Percentiles rank a stretch among this genome's conserved stretches.
phyloP scores from a whole-genome alignment of 92 coral and sea anemone genomes.

The Palythoa grandis region DNA sequence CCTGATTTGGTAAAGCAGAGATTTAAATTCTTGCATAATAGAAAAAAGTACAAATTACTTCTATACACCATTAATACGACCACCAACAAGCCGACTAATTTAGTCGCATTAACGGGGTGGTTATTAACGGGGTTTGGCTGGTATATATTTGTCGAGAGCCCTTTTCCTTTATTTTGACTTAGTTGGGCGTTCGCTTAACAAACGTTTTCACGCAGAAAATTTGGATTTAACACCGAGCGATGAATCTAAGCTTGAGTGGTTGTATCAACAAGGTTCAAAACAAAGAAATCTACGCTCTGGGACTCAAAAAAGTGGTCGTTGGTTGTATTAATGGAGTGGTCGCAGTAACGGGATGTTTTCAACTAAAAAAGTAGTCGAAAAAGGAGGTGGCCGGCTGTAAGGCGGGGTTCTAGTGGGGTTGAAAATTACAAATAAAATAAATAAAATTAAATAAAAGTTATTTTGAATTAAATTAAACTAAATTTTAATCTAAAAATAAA shows the following conservation, averaged over 20 bases:
- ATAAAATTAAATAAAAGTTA: too few species aligned
- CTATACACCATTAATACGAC: background rate
- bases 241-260: background rate
- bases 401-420: too few species aligned
- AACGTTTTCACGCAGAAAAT: background rate
- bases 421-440: too few species aligned
- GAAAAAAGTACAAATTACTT: background rate
- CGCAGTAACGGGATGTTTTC: background rate
- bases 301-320: background rate
- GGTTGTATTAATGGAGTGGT: background rate
- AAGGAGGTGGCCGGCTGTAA: too few species aligned
- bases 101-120: background rate
- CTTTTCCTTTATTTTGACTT: background rate
- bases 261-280: background rate
- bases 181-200: background rate
- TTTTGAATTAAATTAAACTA: background rate
- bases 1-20: background rate
- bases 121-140: background rate
- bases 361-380: too few species aligned
- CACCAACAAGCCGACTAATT: constrained; percentile 3
- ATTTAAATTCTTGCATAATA: background rate
- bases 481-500: constrained; percentile 1
- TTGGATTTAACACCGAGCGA: background rate
- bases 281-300: background rate
- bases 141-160: constrained; percentile 7